These are phyloP conservation scores for Bombus turneri DNA, from an alignment of 1,140 invertebrate species.

Conservation along the genomic window DNA sequence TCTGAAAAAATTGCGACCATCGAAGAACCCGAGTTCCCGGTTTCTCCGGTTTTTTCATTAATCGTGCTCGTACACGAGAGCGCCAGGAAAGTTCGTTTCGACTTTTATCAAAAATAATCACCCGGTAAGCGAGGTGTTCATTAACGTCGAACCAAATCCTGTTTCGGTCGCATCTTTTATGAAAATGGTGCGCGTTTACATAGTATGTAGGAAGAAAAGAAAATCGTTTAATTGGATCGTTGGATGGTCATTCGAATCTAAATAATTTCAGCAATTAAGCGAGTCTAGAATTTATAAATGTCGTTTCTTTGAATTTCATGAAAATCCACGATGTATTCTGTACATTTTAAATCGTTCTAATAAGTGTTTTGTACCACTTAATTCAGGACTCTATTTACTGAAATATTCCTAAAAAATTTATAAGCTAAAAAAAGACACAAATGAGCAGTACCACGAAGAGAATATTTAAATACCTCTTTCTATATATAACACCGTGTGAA, in stretches of 20 bases:
- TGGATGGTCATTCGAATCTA: not conserved
- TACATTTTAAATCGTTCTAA: too few relatives aligned
- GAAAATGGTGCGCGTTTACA: not conserved
- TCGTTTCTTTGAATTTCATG: not conserved
- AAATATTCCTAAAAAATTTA: too few relatives aligned
- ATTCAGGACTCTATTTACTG: too few relatives aligned
- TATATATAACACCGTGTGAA: too few relatives aligned
- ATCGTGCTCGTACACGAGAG: constrained; percentile 6
- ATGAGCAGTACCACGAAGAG: not conserved
- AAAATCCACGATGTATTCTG: too few relatives aligned
- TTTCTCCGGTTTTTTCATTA: constrained; percentile 28
- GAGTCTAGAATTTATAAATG: not conserved
- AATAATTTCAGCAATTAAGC: not conserved
- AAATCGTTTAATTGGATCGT: not conserved
- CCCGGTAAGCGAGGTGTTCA: constrained; percentile 16
- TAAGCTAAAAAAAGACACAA: not conserved
- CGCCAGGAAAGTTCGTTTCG: constrained; percentile 30
- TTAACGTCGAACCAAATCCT: constrained; percentile 21
- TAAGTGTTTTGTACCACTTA: too few relatives aligned
- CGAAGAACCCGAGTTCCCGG: not conserved
- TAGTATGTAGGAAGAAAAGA: not conserved
- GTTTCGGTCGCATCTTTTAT: not conserved
- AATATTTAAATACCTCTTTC: not conserved
- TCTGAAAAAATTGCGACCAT: constrained; percentile 13
- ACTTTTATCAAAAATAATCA: constrained; percentile 47